Base-by-base conservation (phyloP, 2,113 vertebrate species). In the Camelus bactrianus region DNA sequence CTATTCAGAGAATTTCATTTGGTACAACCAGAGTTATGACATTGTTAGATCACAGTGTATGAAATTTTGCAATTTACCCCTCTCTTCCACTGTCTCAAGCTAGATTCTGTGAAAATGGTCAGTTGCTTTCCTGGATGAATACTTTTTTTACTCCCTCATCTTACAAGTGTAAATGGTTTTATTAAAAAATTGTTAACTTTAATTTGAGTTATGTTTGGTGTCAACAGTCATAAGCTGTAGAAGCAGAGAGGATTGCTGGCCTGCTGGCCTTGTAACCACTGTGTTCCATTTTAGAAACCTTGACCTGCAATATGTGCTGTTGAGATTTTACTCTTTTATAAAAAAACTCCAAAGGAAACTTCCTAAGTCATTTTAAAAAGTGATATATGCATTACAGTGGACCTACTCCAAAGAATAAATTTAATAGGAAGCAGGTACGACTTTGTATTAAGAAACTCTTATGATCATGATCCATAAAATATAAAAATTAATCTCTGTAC, bases 1-100 rank as follows among this genome's bases (percentile, higher is more conserved):
- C 4, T 32, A 83, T 38, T 89, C 73, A n/a, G 32, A 70, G 32
- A 62, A 83, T 87, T 96, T 84, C 35, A 79, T 87, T 65, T 83
- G 28, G 9, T 76, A 35, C 4, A 64, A 11, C 19, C 24, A 62
- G 72, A 89, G 20, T 91, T 96, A 60, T 32, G 72, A 10, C 22
- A 30, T 60, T 24, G 54, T 83, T 79, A 64, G 42, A 42, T 92
- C 32, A 46, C 8, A 80, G 28, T 58, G 16, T 52, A 38, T 70
- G 69, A 92, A 69, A 69, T 79, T 75, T 62, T 95, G 8, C 6
- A 24, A 1, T 82, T 13, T 80, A 19, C 10, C 46, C 26, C 50
- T 38, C 48, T 69, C 42, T 11, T 52, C 19, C 2, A 24, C 17
- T 94, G 72, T 50, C 54, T 77, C 35, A 62, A 62, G 24, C 22